Conservation (phyloP, 2,113 vertebrate genomes). For the Azemiops feae region DNA sequence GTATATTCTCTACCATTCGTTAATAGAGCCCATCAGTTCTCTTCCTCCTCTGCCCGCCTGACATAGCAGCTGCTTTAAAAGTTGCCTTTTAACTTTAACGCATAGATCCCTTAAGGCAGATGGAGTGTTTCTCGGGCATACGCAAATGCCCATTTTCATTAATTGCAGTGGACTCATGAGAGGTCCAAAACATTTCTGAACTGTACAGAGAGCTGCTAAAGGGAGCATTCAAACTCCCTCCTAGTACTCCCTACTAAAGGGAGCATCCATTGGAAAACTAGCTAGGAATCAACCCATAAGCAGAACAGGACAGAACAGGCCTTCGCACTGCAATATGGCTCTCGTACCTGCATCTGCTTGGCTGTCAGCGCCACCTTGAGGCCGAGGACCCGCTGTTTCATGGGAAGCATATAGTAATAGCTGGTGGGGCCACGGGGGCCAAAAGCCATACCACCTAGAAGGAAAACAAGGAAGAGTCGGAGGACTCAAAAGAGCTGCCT, state of each 20-base stretch:
- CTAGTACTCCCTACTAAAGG: not conserved
- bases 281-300: not conserved
- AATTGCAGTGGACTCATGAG: not conserved
- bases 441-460: conserved; percentile 80
- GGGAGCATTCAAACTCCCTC: not conserved
- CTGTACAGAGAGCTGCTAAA: not conserved
- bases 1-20: not conserved
- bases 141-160: not conserved
- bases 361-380: conserved; percentile 83
- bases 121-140: not conserved
- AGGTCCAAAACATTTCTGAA: not conserved
- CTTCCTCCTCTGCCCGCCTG: not conserved
- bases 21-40: not conserved
- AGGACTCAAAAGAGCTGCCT: not conserved
- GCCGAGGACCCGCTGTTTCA: conserved; percentile 83
- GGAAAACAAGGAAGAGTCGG: not conserved
- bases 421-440: conserved; percentile 89
- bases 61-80: not conserved
- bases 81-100: not conserved
- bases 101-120: not conserved
- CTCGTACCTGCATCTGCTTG: conserved; percentile 83
- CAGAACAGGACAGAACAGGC: not conserved
- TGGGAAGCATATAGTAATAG: conserved; percentile 91
- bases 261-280: not conserved
- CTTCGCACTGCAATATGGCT: not conserved